phyloP scores from a whole-genome alignment of 2,113 vertebrate genomes.

The Pygoscelis antarcticus region DNA sequence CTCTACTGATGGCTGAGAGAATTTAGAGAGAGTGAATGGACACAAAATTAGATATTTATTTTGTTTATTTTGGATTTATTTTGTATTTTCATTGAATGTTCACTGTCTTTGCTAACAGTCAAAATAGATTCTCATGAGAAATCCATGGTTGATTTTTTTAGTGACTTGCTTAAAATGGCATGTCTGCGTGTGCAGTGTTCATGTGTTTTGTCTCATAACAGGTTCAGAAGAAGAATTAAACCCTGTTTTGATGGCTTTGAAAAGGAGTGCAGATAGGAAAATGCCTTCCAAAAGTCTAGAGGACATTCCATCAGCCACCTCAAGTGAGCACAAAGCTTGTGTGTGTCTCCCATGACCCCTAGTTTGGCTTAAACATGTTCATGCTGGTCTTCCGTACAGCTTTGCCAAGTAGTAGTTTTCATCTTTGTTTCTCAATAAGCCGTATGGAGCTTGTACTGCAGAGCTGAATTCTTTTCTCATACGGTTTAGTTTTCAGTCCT shows the following conservation, averaged over 20 bases:
- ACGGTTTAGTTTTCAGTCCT: neutral
- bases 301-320: conserved; percentile 81
- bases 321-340: conserved; percentile 83
- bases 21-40: neutral
- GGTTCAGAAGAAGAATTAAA: conserved; percentile 81
- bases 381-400: neutral
- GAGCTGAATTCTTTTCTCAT: neutral
- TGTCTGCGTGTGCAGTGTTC: conserved; percentile 71
- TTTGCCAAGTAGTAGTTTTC: conserved; percentile 4
- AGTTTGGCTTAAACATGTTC: conserved; percentile 16
- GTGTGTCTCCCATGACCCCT: conserved; percentile 26
- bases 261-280: conserved; percentile 77
- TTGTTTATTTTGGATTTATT: neutral
- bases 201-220: conserved; percentile 79
- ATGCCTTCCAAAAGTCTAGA: conserved; percentile 89
- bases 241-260: conserved; percentile 78
- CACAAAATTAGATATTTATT: neutral
- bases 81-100: neutral
- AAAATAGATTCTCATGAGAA: neutral
- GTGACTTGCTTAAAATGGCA: neutral
- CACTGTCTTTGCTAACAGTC: neutral
- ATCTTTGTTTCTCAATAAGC: neutral
- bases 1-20: neutral
- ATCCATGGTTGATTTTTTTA: neutral
- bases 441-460: neutral